These are phyloP conservation scores for Marasmarcha lunaedactyla DNA, from an alignment of 2,888 invertebrate species.

Conservation along the genomic window DNA sequence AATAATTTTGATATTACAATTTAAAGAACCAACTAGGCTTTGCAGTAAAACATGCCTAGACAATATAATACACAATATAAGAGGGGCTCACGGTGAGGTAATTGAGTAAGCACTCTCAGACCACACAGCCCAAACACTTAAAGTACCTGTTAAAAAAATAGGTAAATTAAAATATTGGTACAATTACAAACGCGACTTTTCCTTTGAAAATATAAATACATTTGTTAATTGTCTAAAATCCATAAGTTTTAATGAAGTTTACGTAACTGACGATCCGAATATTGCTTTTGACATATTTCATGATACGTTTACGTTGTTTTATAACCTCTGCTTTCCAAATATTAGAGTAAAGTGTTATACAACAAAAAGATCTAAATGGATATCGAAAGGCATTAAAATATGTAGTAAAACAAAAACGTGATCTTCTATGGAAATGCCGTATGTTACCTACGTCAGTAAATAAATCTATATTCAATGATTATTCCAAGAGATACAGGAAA, in stretches of 20 bases:
- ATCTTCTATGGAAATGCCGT: conserved; percentile 1
- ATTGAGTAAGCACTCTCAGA: conserved; percentile 10
- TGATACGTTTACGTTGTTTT: conserved; percentile 10
- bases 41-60: conserved; percentile 8
- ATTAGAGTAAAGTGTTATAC: not conserved
- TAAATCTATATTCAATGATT: not conserved
- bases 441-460: not conserved
- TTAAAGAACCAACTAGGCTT: conserved; percentile 6
- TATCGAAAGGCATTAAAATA: not conserved
- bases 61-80: conserved; percentile 8
- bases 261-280: conserved; percentile 8
- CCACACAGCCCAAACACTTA: conserved; percentile 11
- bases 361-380: conserved; percentile 6
- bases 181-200: conserved; percentile 8
- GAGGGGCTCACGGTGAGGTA: conserved; percentile 4
- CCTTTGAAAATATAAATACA: conserved; percentile 11
- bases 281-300: conserved; percentile 9
- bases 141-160: conserved; percentile 9
- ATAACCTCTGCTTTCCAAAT: conserved; percentile 11
- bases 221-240: conserved; percentile 10
- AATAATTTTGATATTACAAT: conserved; percentile 2
- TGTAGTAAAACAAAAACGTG: conserved; percentile 1
- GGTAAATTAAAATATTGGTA: conserved; percentile 7
- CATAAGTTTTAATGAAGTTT: conserved; percentile 13
- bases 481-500: not conserved